A percentile compares a stretch with the other conserved stretches of the same genome.
Conservation (phyloP, 2,797 vertebrate species). For the Pangasius macronema region DNA sequence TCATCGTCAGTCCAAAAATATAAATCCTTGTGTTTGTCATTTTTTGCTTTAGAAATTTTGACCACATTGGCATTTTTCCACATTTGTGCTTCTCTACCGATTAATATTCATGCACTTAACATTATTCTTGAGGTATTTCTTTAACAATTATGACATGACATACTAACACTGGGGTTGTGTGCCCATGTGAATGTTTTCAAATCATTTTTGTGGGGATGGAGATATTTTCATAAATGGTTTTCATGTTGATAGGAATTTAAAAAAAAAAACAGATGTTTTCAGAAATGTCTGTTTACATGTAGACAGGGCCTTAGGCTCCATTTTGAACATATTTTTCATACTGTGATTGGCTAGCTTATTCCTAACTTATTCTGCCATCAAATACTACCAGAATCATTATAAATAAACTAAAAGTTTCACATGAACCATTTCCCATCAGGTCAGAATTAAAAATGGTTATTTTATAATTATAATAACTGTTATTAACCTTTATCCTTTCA, state of each 20-base stretch:
- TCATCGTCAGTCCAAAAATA: background rate
- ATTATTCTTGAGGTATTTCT: background rate
- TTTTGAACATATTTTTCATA: background rate
- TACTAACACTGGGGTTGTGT: too few species aligned
- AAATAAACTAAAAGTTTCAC: background rate
- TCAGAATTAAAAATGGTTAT: background rate
- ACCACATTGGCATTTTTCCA: background rate
- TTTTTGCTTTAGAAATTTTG: background rate
- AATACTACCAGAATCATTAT: background rate
- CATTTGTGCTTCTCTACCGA: background rate
- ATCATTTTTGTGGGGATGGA: too few species aligned
- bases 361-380: background rate
- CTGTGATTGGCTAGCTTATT: background rate
- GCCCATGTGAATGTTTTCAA: too few species aligned
- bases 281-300: background rate
- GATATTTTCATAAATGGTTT: too few species aligned
- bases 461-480: background rate
- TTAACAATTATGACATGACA: too few species aligned
- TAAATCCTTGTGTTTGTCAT: background rate
- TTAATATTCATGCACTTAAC: background rate
- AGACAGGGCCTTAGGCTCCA: background rate
- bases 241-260: too few species aligned
- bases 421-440: background rate
- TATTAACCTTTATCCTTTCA: background rate
- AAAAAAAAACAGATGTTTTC: background rate